phyloP scores from a whole-genome alignment of 2,888 invertebrate species.

The Cryptus viduatorius region DNA sequence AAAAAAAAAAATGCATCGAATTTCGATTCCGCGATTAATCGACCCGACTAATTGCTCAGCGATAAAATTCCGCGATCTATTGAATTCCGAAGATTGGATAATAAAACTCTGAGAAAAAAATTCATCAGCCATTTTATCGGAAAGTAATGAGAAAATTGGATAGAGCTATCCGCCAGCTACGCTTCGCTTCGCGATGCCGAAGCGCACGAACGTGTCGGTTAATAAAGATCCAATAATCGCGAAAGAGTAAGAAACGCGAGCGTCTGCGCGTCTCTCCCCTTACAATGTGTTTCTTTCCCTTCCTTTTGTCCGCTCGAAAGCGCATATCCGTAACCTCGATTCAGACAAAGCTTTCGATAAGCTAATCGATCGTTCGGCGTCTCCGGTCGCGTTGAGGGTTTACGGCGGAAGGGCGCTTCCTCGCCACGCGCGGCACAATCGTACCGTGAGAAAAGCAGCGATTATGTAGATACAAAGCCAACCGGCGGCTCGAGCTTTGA shows the following conservation, averaged over 20 bases:
- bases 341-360: slow-evolving; percentile 43
- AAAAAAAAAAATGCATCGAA: too few species aligned
- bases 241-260: background rate
- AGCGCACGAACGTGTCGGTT: background rate
- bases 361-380: slow-evolving; percentile 36
- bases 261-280: slow-evolving; percentile 7
- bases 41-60: too few species aligned
- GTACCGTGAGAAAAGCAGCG: slow-evolving; percentile 40
- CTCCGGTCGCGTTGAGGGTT: background rate
- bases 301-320: slow-evolving; percentile 26
- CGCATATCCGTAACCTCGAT: slow-evolving; percentile 55
- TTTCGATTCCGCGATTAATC: too few species aligned
- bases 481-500: slow-evolving; percentile 24
- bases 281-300: slow-evolving; percentile 2
- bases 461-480: slow-evolving; percentile 4
- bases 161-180: background rate
- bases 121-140: background rate
- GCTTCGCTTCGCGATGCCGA: background rate
- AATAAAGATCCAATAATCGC: slow-evolving; percentile 50
- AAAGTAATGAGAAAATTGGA: background rate
- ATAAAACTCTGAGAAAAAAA: background rate
- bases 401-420: background rate
- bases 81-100: background rate
- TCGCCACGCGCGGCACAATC: slow-evolving; percentile 15
- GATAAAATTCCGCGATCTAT: background rate